phyloP scores from a whole-genome alignment of 2,888 invertebrate genomes.

The Branchellion lobata region DNA sequence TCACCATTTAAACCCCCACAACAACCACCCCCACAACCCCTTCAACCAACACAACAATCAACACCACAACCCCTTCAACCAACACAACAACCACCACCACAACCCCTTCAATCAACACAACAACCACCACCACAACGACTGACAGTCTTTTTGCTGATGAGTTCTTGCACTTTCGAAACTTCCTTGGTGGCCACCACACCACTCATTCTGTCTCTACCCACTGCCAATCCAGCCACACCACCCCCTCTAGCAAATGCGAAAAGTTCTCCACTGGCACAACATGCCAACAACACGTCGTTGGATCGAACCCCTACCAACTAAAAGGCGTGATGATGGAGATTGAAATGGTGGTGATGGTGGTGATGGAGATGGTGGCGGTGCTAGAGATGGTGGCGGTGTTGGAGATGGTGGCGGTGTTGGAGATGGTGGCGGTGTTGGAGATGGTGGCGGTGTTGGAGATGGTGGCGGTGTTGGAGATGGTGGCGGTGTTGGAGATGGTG shows the following conservation, averaged over 20 bases:
- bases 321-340: neutral
- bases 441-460: neutral
- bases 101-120: too few species aligned
- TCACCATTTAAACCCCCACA: too few species aligned
- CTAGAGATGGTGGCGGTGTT: too few species aligned
- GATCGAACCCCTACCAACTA: neutral
- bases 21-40: too few species aligned
- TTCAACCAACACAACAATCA: too few species aligned
- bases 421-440: neutral
- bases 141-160: constrained; percentile 30
- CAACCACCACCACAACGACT: neutral
- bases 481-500: neutral
- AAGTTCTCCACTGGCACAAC: constrained; percentile 32
- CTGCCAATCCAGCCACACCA: too few species aligned
- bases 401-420: neutral
- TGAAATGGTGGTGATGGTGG: neutral
- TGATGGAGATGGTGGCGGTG: too few species aligned
- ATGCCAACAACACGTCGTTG: neutral
- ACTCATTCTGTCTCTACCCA: neutral
- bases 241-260: neutral
- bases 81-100: too few species aligned
- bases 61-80: too few species aligned
- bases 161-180: neutral
- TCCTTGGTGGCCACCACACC: neutral
- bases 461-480: neutral